Conservation (phyloP, 1,140 invertebrate species). For the Pectinophora gossypiella region DNA sequence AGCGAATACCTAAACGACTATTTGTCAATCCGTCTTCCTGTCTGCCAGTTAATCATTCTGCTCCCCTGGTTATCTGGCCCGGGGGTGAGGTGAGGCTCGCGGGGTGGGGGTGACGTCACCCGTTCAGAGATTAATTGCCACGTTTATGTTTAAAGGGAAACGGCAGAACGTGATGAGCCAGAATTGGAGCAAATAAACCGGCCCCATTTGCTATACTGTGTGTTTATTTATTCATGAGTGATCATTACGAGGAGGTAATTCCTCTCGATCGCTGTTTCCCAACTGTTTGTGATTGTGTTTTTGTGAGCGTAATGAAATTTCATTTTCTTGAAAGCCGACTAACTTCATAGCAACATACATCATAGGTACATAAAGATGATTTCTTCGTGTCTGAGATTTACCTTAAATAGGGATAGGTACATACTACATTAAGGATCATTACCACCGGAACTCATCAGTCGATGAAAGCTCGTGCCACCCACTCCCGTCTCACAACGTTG, state of each 20-base stretch:
- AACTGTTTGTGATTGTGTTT: no score
- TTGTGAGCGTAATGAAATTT: no score
- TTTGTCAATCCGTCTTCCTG: slow-evolving; percentile 71
- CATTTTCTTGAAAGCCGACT: no score
- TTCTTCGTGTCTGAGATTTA: no score
- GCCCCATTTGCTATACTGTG: slow-evolving; percentile 1
- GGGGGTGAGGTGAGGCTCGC: no score
- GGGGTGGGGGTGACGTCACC: slow-evolving; percentile 37
- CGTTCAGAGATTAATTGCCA: slow-evolving; percentile 61
- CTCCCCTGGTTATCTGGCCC: slow-evolving; percentile 43
- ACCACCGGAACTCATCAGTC: neutral
- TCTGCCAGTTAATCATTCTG: slow-evolving; percentile 63
- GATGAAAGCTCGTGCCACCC: neutral
- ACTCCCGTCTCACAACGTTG: neutral
- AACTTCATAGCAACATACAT: no score
- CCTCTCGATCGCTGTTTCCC: neutral
- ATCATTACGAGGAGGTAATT: neutral
- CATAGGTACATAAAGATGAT: no score
- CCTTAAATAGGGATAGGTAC: no score
- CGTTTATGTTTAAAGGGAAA: slow-evolving; percentile 42
- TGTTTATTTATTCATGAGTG: slow-evolving; percentile 3
- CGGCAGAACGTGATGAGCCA: slow-evolving; percentile 38
- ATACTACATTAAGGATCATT: no score
- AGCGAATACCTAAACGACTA: slow-evolving; percentile 69
- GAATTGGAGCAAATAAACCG: slow-evolving; percentile 37